Percentiles rank a stretch among this genome's conserved stretches.
Evolutionary conservation across 2,888 invertebrate species (phyloP).

Genomic region (Dolomedes plantarius): DNA sequence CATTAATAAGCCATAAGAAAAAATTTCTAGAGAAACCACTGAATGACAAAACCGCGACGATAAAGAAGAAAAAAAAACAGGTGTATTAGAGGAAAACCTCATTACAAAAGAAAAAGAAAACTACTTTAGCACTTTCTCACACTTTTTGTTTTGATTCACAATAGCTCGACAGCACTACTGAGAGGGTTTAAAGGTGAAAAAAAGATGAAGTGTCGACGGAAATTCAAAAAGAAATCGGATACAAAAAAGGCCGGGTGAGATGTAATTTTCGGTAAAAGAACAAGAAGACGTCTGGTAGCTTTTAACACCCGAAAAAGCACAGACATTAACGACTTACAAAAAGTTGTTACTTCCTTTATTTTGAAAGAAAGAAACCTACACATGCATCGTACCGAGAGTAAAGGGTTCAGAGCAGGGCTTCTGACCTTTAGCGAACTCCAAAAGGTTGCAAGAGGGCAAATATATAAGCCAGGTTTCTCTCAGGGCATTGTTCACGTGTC

Average conservation of each 20-base stretch:
- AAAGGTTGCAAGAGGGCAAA: background rate
- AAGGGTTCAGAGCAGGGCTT: background rate
- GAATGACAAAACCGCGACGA: background rate
- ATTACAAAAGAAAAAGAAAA: background rate
- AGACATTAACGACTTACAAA: slow-evolving; percentile 11
- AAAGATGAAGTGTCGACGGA: background rate
- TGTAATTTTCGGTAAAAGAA: background rate
- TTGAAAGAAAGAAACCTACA: background rate
- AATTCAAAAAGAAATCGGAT: background rate
- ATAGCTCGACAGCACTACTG: background rate
- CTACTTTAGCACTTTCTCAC: background rate
- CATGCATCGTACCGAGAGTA: background rate
- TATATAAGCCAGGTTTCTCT: background rate
- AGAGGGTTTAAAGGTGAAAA: background rate
- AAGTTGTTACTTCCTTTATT: slow-evolving; percentile 15
- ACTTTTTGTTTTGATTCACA: background rate
- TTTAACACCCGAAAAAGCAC: slow-evolving; percentile 14
- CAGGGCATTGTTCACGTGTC: background rate
- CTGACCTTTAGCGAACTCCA: background rate
- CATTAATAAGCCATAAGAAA: background rate
- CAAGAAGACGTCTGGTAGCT: background rate
- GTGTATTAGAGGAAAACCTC: background rate
- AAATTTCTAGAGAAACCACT: background rate
- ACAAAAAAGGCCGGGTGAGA: background rate
- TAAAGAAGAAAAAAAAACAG: background rate